Evolutionary conservation across 2,797 vertebrate genomes (phyloP).

Genomic region (Eulemur rubriventer): DNA sequence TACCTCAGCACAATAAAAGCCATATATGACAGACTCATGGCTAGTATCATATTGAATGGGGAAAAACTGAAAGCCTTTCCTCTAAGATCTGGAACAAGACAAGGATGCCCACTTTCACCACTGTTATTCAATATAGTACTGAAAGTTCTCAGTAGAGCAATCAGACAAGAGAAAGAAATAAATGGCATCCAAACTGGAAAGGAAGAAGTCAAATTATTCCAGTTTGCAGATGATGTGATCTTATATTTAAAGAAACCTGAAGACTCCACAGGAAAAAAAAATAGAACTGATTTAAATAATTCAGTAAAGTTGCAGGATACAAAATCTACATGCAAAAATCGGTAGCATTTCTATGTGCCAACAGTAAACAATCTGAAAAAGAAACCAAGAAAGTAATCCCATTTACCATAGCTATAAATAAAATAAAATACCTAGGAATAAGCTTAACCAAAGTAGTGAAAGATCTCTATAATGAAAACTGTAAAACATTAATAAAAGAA

Average conservation of each 20-base stretch:
- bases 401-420: neutral
- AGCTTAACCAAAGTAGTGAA: neutral
- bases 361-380: neutral
- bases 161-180: neutral
- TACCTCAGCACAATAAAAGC: too few relatives aligned
- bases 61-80: neutral
- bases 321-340: neutral
- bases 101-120: neutral
- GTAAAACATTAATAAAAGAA: neutral
- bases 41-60: neutral
- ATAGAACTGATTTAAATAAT: neutral
- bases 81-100: neutral
- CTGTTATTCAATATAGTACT: neutral
- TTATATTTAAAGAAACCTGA: neutral
- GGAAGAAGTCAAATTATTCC: neutral
- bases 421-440: neutral
- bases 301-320: neutral
- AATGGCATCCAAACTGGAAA: neutral
- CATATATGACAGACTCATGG: too few relatives aligned
- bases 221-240: neutral
- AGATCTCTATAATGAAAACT: neutral
- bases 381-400: neutral
- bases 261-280: neutral
- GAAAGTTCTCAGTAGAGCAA: neutral
- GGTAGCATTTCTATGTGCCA: neutral